Evolutionary conservation across 2,797 vertebrate genomes (phyloP).

Genomic region (Nannoperca obscura): DNA sequence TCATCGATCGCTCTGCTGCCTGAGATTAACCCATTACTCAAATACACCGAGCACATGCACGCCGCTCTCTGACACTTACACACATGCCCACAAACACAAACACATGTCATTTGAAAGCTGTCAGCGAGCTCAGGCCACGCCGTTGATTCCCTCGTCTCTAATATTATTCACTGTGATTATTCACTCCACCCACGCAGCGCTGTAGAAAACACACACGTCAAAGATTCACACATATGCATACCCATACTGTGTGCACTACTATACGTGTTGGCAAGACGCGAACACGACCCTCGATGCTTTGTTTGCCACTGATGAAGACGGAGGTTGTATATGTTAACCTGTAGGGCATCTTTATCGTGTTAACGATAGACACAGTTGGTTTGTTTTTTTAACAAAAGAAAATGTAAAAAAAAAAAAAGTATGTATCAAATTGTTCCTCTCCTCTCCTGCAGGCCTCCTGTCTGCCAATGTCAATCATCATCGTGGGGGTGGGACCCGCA

Average conservation of each 20-base stretch:
- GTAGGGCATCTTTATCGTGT: neutral
- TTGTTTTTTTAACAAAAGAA: neutral
- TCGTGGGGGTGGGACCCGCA: slow-evolving; percentile 96
- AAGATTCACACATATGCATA: slow-evolving; percentile 20
- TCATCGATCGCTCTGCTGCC: slow-evolving; percentile 60
- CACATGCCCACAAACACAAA: slow-evolving; percentile 30
- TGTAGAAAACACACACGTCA: slow-evolving; percentile 26
- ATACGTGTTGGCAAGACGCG: neutral
- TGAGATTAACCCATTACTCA: slow-evolving; percentile 59
- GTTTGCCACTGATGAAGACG: neutral
- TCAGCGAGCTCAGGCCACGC: slow-evolving; percentile 32
- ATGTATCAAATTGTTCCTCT: slow-evolving; percentile 1
- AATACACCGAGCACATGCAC: slow-evolving; percentile 31
- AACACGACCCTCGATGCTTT: neutral
- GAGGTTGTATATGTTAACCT: neutral
- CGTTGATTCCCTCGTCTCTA: slow-evolving; percentile 58
- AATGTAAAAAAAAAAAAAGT: neutral
- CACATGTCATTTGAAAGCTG: slow-evolving; percentile 63
- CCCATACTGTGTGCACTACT: neutral
- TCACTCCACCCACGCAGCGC: slow-evolving; percentile 35
- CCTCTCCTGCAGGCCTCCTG: slow-evolving; percentile 82
- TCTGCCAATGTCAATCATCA: slow-evolving; percentile 98
- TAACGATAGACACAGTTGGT: neutral
- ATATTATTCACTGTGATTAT: slow-evolving; percentile 51
- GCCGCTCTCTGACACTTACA: neutral